Percentiles rank a stretch among this genome's conserved stretches.
These are phyloP conservation scores for Sphenopsis melanotis DNA, from an alignment of 2,797 vertebrate species.

Conservation along the genomic window DNA sequence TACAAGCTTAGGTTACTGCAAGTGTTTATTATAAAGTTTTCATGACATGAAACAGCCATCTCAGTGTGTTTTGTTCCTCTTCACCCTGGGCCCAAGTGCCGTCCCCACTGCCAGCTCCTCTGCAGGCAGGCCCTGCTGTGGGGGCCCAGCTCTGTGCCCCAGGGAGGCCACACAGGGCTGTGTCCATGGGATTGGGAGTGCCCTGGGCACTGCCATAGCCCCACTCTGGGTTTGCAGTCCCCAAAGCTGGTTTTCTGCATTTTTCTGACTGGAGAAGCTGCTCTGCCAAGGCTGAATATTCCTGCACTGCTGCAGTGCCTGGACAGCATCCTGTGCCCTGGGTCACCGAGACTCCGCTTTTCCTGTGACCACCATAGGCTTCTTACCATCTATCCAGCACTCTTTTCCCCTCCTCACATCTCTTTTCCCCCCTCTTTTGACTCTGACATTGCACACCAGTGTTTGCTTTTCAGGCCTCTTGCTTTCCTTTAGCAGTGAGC, in stretches of 20 bases:
- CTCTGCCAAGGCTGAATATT: neutral
- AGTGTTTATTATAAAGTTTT: conserved; percentile 42
- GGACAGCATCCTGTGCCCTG: rapidly evolving
- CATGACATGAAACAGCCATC: neutral
- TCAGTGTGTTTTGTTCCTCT: neutral
- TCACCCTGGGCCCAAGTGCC: rapidly evolving
- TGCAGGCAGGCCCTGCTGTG: neutral
- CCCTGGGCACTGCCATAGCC: neutral
- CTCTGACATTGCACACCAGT: neutral
- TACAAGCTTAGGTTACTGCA: neutral
- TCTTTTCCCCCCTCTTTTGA: neutral
- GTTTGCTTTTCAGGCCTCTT: neutral
- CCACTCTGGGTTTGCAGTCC: neutral
- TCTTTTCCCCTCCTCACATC: neutral
- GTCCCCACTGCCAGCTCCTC: neutral
- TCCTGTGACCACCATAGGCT: neutral
- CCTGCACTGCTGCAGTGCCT: neutral
- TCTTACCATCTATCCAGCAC: neutral
- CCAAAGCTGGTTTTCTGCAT: neutral
- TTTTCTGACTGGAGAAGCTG: neutral
- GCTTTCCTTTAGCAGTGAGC: neutral
- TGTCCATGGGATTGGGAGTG: neutral
- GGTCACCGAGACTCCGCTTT: neutral
- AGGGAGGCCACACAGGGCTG: neutral
- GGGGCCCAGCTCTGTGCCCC: rapidly evolving